These are phyloP conservation scores for Rotaria magnacalcarata DNA, from an alignment of 2,888 invertebrate species.

Conservation along the genomic window DNA sequence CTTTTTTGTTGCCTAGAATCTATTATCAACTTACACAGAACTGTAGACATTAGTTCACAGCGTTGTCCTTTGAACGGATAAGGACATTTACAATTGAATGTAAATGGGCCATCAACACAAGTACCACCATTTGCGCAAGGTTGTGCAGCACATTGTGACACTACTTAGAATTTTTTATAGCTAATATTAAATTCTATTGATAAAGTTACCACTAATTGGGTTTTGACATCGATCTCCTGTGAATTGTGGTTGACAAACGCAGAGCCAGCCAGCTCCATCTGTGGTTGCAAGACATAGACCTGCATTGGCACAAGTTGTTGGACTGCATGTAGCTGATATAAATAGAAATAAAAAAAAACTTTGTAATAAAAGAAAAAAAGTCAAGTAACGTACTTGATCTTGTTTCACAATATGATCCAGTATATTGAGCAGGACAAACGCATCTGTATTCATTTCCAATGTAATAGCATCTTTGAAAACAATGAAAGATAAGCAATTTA, in stretches of 20 bases:
- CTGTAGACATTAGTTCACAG: neutral
- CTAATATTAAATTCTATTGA: neutral
- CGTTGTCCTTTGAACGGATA: neutral
- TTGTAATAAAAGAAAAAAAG: too few species aligned
- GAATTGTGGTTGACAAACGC: constrained; percentile 55
- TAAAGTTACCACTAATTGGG: neutral
- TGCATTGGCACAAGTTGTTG: neutral
- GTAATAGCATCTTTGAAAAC: neutral
- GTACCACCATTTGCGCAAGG: constrained; percentile 42
- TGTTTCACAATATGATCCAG: neutral
- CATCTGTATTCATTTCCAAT: neutral
- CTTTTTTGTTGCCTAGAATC: neutral
- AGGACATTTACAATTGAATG: neutral
- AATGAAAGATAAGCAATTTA: too few species aligned
- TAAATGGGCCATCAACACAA: constrained; percentile 10
- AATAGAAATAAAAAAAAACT: neutral
- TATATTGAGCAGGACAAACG: neutral
- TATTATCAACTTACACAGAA: neutral
- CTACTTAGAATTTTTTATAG: neutral
- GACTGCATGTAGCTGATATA: too few species aligned
- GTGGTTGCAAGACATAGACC: neutral
- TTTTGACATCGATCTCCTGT: constrained; percentile 77
- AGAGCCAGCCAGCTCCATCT: constrained; percentile 56
- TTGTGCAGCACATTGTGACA: neutral
- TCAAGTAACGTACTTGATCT: neutral